Evolutionary conservation across 2,113 vertebrate species (phyloP).

Genomic region (Oophaga pumilio): DNA sequence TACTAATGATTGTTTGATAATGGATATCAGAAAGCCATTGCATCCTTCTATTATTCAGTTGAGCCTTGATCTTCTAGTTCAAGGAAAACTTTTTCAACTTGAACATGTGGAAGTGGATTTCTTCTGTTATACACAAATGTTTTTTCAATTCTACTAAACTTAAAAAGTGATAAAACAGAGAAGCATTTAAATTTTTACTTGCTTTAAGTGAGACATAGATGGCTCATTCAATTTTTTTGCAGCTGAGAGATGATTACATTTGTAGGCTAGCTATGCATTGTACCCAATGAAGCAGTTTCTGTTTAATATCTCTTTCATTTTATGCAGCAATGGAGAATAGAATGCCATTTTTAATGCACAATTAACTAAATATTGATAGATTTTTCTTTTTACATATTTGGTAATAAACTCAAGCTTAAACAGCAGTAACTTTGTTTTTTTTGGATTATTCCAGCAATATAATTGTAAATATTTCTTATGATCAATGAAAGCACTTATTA

Average conservation of each 20-base stretch:
- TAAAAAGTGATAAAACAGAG: neutral
- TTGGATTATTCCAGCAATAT: neutral
- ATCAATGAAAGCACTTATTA: neutral
- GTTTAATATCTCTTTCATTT: conserved; percentile 14
- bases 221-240: neutral
- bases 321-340: conserved; percentile 14
- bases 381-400: neutral
- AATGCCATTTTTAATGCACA: conserved; percentile 31
- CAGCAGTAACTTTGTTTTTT: neutral
- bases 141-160: neutral
- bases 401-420: conserved; percentile 6
- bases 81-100: too few relatives aligned
- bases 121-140: neutral
- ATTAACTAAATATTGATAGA: conserved; percentile 20
- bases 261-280: conserved; percentile 14
- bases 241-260: conserved; percentile 33
- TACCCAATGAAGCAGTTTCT: conserved; percentile 11
- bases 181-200: neutral
- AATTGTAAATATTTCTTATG: neutral
- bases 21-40: too few relatives aligned
- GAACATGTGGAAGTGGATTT: neutral
- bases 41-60: too few relatives aligned
- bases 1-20: too few relatives aligned
- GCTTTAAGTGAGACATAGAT: neutral
- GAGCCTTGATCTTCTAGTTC: too few relatives aligned